Conservation (phyloP, 2,113 vertebrate species). For the Centropus bengalensis region DNA sequence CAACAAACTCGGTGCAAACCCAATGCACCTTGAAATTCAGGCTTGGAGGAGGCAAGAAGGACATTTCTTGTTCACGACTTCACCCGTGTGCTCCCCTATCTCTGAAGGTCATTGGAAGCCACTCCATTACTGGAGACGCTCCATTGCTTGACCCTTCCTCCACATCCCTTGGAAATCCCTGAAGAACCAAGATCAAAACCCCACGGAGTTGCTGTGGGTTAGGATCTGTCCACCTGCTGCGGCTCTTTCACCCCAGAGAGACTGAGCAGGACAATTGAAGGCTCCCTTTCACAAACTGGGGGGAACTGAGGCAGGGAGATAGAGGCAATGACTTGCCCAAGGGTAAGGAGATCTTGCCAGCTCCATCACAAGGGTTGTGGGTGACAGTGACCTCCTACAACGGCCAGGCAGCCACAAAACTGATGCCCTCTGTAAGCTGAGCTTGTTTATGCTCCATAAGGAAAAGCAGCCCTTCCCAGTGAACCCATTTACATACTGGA, state of each 20-base stretch:
- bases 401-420: background rate
- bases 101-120: background rate
- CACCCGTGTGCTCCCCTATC: fast-evolving
- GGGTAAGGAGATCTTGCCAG: background rate
- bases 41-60: background rate
- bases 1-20: background rate
- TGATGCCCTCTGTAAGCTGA: background rate
- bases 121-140: background rate
- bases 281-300: background rate
- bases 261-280: background rate
- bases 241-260: background rate
- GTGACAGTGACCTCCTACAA: background rate
- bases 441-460: background rate
- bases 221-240: background rate
- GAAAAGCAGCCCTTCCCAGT: background rate
- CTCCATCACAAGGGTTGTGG: background rate
- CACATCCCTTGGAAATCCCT: background rate
- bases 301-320: fast-evolving
- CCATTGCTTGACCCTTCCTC: background rate
- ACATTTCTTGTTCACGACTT: background rate
- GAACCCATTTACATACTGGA: background rate
- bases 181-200: background rate
- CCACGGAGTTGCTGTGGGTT: background rate
- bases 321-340: background rate
- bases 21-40: background rate